Percentiles rank a stretch among this genome's conserved stretches.
These are phyloP conservation scores for Ectemnius cavifrons DNA, from an alignment of 2,888 invertebrate species.

Conservation along the genomic window DNA sequence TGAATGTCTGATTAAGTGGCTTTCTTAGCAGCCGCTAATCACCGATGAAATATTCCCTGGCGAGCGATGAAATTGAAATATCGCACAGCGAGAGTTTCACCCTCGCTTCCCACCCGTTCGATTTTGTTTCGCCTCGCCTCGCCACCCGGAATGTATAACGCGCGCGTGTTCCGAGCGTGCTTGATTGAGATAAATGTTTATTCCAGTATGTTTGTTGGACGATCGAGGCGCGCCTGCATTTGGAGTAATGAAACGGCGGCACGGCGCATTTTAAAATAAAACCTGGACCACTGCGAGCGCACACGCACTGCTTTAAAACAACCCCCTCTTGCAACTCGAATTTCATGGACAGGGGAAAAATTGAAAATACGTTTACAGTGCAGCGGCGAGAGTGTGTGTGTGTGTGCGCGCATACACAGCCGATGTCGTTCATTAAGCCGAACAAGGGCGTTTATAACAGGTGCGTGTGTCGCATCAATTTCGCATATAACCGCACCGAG, in stretches of 20 bases:
- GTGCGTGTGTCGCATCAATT: conserved; percentile 2
- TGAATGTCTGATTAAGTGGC: too few relatives aligned
- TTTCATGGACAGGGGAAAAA: background rate
- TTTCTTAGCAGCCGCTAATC: too few relatives aligned
- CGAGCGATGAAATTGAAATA: too few relatives aligned
- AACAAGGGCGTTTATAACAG: background rate
- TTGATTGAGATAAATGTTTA: conserved; percentile 4
- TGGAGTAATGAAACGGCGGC: background rate
- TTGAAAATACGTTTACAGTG: background rate
- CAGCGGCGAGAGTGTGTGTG: background rate
- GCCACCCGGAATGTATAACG: too few relatives aligned
- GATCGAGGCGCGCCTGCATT: background rate
- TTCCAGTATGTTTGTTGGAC: background rate
- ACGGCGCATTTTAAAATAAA: background rate
- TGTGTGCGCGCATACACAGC: background rate
- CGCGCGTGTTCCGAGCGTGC: too few relatives aligned
- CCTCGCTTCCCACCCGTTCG: too few relatives aligned
- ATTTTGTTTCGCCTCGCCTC: too few relatives aligned
- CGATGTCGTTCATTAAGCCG: background rate
- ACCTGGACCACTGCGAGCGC: background rate
- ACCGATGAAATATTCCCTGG: too few relatives aligned
- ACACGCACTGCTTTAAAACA: background rate
- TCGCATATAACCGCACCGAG: background rate
- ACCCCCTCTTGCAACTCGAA: background rate
- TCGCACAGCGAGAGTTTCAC: too few relatives aligned